These are phyloP conservation scores for Chrysoperla carnea DNA, from an alignment of 1,140 invertebrate genomes.

Conservation along the genomic window DNA sequence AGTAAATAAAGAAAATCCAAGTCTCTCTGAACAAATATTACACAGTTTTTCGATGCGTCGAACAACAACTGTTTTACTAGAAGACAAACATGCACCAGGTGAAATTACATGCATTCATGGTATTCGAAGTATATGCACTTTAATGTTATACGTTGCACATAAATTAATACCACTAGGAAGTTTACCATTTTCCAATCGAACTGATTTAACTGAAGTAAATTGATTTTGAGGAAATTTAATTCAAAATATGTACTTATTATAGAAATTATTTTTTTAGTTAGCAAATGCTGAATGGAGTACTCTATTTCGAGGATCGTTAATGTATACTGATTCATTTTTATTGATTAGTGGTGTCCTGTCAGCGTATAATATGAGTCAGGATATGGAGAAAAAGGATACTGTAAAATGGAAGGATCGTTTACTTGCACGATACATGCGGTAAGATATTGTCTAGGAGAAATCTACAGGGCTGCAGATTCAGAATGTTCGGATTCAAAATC, in stretches of 20 bases:
- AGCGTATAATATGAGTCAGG: slow-evolving; percentile 34
- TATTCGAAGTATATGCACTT: slow-evolving; percentile 33
- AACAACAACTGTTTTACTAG: slow-evolving; percentile 19
- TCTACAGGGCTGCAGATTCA: too few species aligned
- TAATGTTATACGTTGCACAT: slow-evolving; percentile 38
- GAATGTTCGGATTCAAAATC: too few species aligned
- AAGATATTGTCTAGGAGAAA: too few species aligned
- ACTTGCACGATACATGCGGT: slow-evolving; percentile 39
- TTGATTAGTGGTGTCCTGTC: slow-evolving; percentile 42
- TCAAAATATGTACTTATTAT: background rate
- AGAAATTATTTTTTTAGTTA: slow-evolving; percentile 22
- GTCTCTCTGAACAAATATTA: slow-evolving; percentile 15
- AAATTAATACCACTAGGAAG: slow-evolving; percentile 38
- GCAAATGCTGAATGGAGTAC: slow-evolving; percentile 34
- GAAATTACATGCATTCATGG: slow-evolving; percentile 44
- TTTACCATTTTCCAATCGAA: slow-evolving; percentile 39
- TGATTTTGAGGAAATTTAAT: background rate
- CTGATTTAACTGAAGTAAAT: slow-evolving; percentile 34
- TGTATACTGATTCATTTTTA: slow-evolving; percentile 45
- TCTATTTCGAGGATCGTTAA: slow-evolving; percentile 34
- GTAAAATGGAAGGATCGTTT: slow-evolving; percentile 36
- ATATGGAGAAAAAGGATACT: slow-evolving; percentile 26
- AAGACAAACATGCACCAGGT: slow-evolving; percentile 14
- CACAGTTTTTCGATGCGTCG: slow-evolving; percentile 33
- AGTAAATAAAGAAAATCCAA: too few species aligned